Base-by-base conservation (phyloP, 2,888 invertebrate species). In the Dexiosoma caninum region DNA sequence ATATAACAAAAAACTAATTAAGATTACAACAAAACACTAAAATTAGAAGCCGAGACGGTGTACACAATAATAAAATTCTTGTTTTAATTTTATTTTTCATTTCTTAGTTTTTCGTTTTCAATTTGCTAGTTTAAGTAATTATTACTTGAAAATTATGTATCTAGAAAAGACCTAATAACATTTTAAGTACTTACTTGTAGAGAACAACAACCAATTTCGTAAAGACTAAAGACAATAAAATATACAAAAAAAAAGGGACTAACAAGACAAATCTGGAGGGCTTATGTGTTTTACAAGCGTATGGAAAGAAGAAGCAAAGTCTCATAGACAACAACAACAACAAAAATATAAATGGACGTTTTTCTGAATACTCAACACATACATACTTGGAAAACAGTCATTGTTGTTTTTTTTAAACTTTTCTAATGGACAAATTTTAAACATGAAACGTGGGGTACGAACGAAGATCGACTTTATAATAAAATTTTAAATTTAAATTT, bases 321-420 rank as follows among this genome's bases (percentile, higher is more conserved):
- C 72, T 77, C 57, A 74, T 30, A 81, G 77, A 77, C 77, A 74
- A 64, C 69, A 72, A 77, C 77, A 74, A 64, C 69, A 74, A 76
- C 55, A 74, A 57, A 75, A 75, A 72, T 64, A 59, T 81, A 57
- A 70, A 70, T 77, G 81, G 81, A 81, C 81, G 81, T 74, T 74
- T 81, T 71, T 72, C 72, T 74, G 69, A 67, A 77, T 77, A 49
- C 37, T 64, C 27, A 78, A 55, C 44, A 62, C 21, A 62, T 51
- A 62, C 21, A 62, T 51, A 40, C n/a, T 37, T 53, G 42, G 30
- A 78, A 59, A 71, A 71, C 49, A 51, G 8, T 51, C 8, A 51
- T 30, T 14, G 3, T 27, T 14, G n/a, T 51, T 51, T 46, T 44
- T 30, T 14, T 51, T 27, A 30, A 51, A 9, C 30, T 30, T 71